Evolutionary conservation across 1,140 invertebrate species (phyloP).

Genomic region (Scaptomyza montana): DNA sequence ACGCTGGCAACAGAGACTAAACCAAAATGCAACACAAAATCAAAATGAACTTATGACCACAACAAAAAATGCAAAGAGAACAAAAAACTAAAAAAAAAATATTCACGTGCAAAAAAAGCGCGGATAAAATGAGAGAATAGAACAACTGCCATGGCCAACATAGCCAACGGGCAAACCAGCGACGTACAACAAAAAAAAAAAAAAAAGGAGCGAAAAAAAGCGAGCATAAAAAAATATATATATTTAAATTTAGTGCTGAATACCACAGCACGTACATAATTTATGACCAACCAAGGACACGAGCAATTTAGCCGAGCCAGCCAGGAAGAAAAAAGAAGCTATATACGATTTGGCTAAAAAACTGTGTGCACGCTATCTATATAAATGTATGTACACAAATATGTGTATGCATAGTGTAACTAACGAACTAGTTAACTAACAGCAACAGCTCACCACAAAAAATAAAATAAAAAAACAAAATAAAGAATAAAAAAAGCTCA

Average conservation of each 20-base stretch:
- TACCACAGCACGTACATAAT: slow-evolving; percentile 82
- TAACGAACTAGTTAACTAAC: slow-evolving; percentile 71
- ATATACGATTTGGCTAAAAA: slow-evolving; percentile 43
- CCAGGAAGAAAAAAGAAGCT: slow-evolving; percentile 53
- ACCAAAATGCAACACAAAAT: slow-evolving; percentile 81
- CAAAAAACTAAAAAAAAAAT: slow-evolving; percentile 26
- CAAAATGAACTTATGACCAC: slow-evolving; percentile 81
- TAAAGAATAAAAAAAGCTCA: slow-evolving; percentile 1
- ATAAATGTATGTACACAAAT: not conserved
- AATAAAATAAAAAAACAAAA: slow-evolving; percentile 27
- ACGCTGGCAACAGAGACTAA: slow-evolving; percentile 60
- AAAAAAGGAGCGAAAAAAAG: not conserved
- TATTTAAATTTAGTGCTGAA: slow-evolving; percentile 83
- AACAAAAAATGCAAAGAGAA: slow-evolving; percentile 26
- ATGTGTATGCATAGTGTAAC: slow-evolving; percentile 47
- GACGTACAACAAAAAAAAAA: slow-evolving; percentile 25
- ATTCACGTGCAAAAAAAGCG: slow-evolving; percentile 1
- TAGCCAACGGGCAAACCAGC: slow-evolving; percentile 14
- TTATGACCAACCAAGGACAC: slow-evolving; percentile 81
- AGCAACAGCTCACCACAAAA: slow-evolving; percentile 10
- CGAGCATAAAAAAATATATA: slow-evolving; percentile 48
- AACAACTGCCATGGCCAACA: slow-evolving; percentile 37
- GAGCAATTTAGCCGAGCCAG: slow-evolving; percentile 79
- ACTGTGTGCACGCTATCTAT: slow-evolving; percentile 20
- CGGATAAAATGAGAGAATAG: slow-evolving; percentile 13